Evolutionary conservation across 2,797 vertebrate species (phyloP), one percentile per base, ranked within the genome.

Genomic region (Chelonia mydas): DNA sequence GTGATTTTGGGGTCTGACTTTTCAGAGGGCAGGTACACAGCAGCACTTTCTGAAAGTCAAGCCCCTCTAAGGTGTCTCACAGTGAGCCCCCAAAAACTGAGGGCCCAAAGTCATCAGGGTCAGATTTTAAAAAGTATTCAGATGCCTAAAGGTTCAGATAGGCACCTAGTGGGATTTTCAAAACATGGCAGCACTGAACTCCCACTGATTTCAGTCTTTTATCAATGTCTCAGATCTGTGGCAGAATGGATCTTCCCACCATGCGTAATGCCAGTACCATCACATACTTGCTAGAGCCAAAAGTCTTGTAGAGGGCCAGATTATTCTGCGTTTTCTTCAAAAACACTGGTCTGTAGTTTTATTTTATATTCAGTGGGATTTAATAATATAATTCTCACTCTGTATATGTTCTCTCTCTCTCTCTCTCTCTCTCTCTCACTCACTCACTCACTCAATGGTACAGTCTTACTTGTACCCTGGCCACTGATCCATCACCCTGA

Each of bases 341-440:
- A 72, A 89, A 79, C 0, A 0, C 41, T 5, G 91, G 94, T 76
- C 92, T 92, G 47, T 83, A 90, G 92, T 95, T 96, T 96, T 47
- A 77, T 83, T 89, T 90, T 55, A 89, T 41, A 72, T 84, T 87
- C 86, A 87, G 84, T 27, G 88, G 86, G 88, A 93, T 92, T 92
- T 90, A 61, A 88, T 95, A 97, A 97, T 86, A 93, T 94, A 96
- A 88, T 92, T 96, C 82, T 86, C 93, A 91, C 82, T 84, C 61
- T 91, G 91, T 0, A 0, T 59, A 59, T 3, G 1, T 7, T 87
- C 49, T 79, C 37, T 54, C 88, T 84, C 47, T 74, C 55, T 96
- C 88, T 37, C 37, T 37, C 37, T 37, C 37, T 37, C 37, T 37
- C 37, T 37, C 37, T 37, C 37, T 37, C n/a, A n/a, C n/a, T n/a